A percentile compares a stretch with the other conserved stretches of the same genome.
Conservation (phyloP, 2,888 invertebrate species). For the Acleris laterana region DNA sequence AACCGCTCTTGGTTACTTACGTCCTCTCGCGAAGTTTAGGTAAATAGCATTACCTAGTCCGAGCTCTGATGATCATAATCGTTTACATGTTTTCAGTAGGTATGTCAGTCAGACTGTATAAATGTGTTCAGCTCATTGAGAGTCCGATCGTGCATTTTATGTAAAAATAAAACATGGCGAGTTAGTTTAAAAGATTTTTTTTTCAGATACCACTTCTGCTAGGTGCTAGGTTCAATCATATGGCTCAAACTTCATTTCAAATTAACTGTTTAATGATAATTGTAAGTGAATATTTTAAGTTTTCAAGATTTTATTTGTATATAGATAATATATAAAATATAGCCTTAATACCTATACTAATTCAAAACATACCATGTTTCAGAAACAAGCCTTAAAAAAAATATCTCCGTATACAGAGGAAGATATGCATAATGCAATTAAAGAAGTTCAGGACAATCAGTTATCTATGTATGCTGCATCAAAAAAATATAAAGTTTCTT, state of each 20-base stretch:
- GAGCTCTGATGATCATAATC: background rate
- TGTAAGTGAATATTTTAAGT: slow-evolving; percentile 2
- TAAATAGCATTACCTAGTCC: too few relatives aligned
- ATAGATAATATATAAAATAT: slow-evolving; percentile 2
- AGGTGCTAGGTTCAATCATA: background rate
- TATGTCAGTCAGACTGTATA: slow-evolving; percentile 4
- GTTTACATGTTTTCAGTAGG: slow-evolving; percentile 1
- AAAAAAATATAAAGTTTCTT: slow-evolving; percentile 7
- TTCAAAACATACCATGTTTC: slow-evolving; percentile 4
- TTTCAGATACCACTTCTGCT: slow-evolving; percentile 4
- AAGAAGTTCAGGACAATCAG: slow-evolving; percentile 6
- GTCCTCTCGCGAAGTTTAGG: too few relatives aligned
- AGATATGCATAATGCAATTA: slow-evolving; percentile 10
- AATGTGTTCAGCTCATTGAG: background rate
- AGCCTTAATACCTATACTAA: slow-evolving; percentile 4
- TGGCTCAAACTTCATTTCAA: slow-evolving; percentile 1
- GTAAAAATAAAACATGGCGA: too few relatives aligned
- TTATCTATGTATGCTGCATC: slow-evolving; percentile 13
- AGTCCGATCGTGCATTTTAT: background rate
- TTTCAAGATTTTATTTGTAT: slow-evolving; percentile 1
- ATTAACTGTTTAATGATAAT: background rate
- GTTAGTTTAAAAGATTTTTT: background rate
- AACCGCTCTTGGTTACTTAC: too few relatives aligned
- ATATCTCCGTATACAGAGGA: background rate
- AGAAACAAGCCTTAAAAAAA: slow-evolving; percentile 11